Percentiles rank a stretch among this genome's conserved stretches.
Evolutionary conservation across 2,113 vertebrate species (phyloP).

Genomic region (Boulengeromyrus knoepffleri): DNA sequence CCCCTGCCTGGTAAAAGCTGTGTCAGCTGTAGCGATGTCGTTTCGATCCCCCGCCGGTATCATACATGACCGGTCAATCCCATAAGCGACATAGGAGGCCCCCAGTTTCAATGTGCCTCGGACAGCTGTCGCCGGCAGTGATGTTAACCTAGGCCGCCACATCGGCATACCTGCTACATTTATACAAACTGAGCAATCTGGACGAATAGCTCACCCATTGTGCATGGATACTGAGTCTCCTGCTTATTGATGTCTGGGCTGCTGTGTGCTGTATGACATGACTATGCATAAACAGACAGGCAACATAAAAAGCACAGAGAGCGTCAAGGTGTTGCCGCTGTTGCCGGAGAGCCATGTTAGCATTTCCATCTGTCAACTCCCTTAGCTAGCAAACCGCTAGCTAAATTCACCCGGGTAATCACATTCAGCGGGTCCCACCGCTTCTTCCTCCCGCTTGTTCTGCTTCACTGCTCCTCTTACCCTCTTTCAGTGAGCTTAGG

Average conservation of each 20-base stretch:
- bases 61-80: not conserved
- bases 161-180: not conserved
- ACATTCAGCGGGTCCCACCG: not conserved
- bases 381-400: not conserved
- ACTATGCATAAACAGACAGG: not conserved
- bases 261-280: not conserved
- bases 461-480: not conserved
- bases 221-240: not conserved
- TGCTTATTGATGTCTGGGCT: not conserved
- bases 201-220: not conserved
- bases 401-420: not conserved
- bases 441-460: not conserved
- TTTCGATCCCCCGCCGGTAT: not conserved
- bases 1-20: not conserved
- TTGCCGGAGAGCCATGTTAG: not conserved
- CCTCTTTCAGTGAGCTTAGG: not conserved
- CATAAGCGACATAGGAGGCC: not conserved
- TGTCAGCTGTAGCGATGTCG: not conserved
- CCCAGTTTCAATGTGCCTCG: not conserved
- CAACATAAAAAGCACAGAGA: not conserved
- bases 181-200: not conserved
- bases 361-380: not conserved
- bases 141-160: not conserved
- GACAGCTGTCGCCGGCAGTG: not conserved
- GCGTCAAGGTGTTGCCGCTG: not conserved